Base-by-base conservation (phyloP, 1,140 invertebrate genomes). In the Caenorhabditis latens region DNA sequence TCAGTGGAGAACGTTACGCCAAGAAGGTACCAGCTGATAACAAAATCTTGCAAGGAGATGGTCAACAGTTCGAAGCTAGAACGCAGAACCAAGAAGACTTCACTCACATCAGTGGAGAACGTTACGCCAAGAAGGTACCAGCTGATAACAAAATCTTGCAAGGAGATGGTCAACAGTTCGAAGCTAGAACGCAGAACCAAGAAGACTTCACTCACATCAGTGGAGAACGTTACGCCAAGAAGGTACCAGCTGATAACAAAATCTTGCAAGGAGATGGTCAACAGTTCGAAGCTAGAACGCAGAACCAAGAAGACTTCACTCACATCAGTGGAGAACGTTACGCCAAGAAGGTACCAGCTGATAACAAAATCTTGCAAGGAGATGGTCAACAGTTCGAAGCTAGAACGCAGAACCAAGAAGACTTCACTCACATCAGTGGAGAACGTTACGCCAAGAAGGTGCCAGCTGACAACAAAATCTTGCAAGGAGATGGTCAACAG, bases 41-140 rank as follows among this genome's bases (percentile, higher is more conserved):
- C 19, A 48, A 82, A 14, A 67, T 86, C 32, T 13, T 50, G 6
- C 48, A 50, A 50, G 13, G 48, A 7, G 48, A 50, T 50, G 48
- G 48, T 13, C 48, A 50, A 50, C 48, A 50, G 48, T 50, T 50
- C 48, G 48, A 50, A 7, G 48, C 48, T 7, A 48, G 21, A 32
- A 86, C 84, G n/a, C 84, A 86, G 50, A 86, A 58, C 24, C 84
- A 86, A 55, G 84, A 86, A 61, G 84, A 86, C 67, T 86, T 75
- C 48, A 75, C 50, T 55, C 40, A 48, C 16, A 24, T 48, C 14
- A 75, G 14, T 57, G 65, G 84, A 40, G 84, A 86, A 32, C 63
- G 84, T 8, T 55, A 55, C 53, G 84, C 58, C n/a, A 63, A 46
- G 24, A 82, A 43, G 67, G 21, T 65, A 14, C 84, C 48, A 21